Percentiles rank a stretch among this genome's conserved stretches.
phyloP scores from a whole-genome alignment of 2,888 invertebrate genomes.

The Stramonita haemastoma region DNA sequence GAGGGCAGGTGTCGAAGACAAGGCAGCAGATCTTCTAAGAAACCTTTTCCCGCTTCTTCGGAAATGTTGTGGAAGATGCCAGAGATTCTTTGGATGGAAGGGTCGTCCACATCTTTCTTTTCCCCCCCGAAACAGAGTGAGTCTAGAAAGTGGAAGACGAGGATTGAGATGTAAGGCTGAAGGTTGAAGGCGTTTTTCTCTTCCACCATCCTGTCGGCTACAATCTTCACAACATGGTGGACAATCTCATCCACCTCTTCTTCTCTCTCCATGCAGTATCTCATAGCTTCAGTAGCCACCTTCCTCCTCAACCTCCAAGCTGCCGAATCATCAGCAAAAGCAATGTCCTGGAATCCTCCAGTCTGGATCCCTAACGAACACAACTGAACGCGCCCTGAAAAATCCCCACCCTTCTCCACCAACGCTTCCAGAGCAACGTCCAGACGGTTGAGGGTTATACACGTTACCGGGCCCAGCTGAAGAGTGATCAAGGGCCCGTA shows the following conservation, averaged over 20 bases:
- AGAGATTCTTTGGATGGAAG: background rate
- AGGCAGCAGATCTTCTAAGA: background rate
- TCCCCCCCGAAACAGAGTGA: conserved; percentile 6
- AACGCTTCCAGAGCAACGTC: conserved; percentile 25
- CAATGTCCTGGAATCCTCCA: background rate
- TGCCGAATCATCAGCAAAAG: background rate
- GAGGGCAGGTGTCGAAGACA: background rate
- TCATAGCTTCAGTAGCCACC: background rate
- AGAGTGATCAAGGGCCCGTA: conserved; percentile 35
- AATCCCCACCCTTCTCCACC: conserved; percentile 10
- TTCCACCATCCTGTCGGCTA: background rate
- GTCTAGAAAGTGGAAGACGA: conserved; percentile 7
- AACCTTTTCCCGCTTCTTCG: background rate
- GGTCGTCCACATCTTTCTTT: background rate
- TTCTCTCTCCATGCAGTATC: background rate
- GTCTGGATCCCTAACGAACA: background rate
- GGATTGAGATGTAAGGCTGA: background rate
- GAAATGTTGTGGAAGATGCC: background rate
- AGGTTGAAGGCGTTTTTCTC: background rate
- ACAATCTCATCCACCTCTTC: background rate
- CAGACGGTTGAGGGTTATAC: conserved; percentile 25
- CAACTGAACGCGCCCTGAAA: conserved; percentile 13
- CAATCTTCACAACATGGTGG: background rate
- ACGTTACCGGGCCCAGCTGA: conserved; percentile 11
- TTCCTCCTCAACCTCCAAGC: background rate